Evolutionary conservation across 2,797 vertebrate genomes (phyloP), one percentile per base, ranked within the genome.

Genomic region (Calcarius lapponicus): DNA sequence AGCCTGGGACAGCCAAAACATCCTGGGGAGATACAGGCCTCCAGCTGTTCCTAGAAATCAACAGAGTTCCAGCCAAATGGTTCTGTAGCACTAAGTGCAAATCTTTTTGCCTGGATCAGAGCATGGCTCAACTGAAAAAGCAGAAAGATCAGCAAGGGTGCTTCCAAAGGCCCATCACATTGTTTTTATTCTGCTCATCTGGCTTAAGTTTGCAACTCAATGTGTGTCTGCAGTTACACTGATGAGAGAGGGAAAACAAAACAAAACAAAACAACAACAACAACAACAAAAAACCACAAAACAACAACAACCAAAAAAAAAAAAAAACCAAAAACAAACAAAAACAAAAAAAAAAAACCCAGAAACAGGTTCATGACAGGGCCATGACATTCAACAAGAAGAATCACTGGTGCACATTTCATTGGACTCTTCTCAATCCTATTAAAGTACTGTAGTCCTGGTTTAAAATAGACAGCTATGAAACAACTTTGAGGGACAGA

Each of bases 401-500:
- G 98, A 99, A 99, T 99, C 99, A 99, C 98, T 99, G 99, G 98
- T 98, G 98, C 99, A 99, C 98, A 99, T 99, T 99, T 99, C 98
- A 99, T 25, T 98, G 98, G 98, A 99, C 98, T 98, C 98, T 93
- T 98, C 98, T 98, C 98, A 98, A 99, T 98, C 99, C 98, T 98
- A 99, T 99, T 99, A 99, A 99, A 99, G 98, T 99, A 98, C 98
- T 98, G 53, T 32, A 54, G 98, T 98, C 98, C 98, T 98, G 98
- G 98, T 99, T 99, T 99, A 99, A 99, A 99, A 99, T 96, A 99
- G 98, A 26, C 40, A 57, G 14, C 99, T 98, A 98, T 98, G 98
- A 99, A 99, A 98, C 98, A 98, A 98, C 98, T 98, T 98, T 99
- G 99, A 99, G 99, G 99, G 98, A 99, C 99, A 99, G 98, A 99